Evolutionary conservation across 2,113 vertebrate species (phyloP).

Genomic region (Amphilophus citrinellus): DNA sequence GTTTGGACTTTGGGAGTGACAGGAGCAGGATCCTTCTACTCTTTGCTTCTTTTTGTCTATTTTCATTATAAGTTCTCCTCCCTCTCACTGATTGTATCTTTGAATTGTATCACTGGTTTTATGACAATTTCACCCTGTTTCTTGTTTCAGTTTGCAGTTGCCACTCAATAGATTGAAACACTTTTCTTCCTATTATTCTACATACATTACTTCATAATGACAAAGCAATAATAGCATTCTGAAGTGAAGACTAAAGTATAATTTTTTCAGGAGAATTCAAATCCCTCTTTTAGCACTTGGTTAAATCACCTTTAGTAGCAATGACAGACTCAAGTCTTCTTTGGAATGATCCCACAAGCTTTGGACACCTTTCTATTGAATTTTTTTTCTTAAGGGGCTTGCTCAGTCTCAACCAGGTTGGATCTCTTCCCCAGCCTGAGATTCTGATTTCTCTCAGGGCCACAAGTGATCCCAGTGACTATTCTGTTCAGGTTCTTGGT

Average conservation of each 20-base stretch:
- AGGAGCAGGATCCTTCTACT: not conserved
- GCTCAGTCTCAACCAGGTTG: no score
- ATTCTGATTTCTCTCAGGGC: not conserved
- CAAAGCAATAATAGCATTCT: no score
- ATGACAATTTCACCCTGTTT: not conserved
- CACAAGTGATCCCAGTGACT: not conserved
- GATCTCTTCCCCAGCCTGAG: no score
- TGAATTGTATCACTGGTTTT: not conserved
- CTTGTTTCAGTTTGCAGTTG: constrained; percentile 1
- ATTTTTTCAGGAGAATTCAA: no score
- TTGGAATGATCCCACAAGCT: no score
- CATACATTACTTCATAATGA: not conserved
- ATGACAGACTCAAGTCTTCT: no score
- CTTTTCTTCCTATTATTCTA: not conserved
- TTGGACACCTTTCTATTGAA: no score
- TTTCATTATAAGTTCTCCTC: not conserved
- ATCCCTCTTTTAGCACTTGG: no score
- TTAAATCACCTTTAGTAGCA: no score
- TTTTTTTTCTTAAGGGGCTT: not conserved
- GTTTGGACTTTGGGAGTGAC: not conserved
- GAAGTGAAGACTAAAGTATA: no score
- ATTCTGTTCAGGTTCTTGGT: not conserved
- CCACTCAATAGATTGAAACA: not conserved
- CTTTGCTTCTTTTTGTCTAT: not conserved
- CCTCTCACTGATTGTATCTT: not conserved